Conservation (phyloP, 1,140 invertebrate species). For the Ceratina calcarata region DNA sequence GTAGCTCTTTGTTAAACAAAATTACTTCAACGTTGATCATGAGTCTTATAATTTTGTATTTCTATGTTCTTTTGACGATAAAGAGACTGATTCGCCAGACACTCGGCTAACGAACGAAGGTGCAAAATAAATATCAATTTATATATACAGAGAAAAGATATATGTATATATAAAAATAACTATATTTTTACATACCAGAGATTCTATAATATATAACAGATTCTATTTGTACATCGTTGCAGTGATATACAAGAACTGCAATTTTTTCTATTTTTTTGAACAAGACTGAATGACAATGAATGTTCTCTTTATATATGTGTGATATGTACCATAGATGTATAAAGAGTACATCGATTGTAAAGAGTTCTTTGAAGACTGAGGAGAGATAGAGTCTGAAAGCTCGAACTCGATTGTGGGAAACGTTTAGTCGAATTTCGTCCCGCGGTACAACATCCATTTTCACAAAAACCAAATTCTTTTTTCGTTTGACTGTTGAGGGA, state of each 20-base stretch:
- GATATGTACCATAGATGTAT: no score
- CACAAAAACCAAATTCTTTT: no score
- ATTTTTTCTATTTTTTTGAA: not conserved
- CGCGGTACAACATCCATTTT: not conserved
- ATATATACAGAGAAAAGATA: constrained; percentile 16
- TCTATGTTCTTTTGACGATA: not conserved
- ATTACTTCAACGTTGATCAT: constrained; percentile 1
- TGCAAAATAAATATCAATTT: not conserved
- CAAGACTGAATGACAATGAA: not conserved
- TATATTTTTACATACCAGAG: constrained; percentile 20
- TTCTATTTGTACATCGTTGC: no score
- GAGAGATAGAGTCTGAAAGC: constrained; percentile 15
- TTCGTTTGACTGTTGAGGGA: not conserved
- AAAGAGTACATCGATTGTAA: no score
- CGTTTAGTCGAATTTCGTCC: not conserved
- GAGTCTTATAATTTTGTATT: not conserved
- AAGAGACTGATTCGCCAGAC: not conserved
- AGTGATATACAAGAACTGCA: no score
- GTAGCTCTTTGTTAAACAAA: no score
- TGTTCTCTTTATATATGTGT: not conserved
- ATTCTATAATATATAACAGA: no score
- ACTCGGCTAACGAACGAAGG: not conserved
- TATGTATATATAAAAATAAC: not conserved
- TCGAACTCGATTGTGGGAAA: not conserved
- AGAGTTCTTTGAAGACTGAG: not conserved